Base-by-base conservation (phyloP, 2,113 vertebrate species). In the Macrotis lagotis region DNA sequence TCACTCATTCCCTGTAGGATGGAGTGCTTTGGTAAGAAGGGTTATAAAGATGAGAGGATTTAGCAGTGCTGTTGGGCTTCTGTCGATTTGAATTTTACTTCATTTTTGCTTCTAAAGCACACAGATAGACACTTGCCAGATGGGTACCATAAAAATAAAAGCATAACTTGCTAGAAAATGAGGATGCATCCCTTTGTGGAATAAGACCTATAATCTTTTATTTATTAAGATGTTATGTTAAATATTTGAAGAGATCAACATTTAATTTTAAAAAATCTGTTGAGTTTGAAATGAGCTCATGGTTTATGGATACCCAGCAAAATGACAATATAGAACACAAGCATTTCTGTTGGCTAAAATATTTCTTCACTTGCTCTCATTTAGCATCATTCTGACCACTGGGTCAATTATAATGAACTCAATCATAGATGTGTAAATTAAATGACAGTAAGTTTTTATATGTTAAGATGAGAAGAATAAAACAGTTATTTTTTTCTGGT, bases 241-340 rank as follows among this genome's bases (percentile, higher is more conserved):
- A 97, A 96, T 97, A 97, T 97, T 98, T 96, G 96, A 97, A 96
- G 96, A 97, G 96, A 95, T 97, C 96, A 94, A 96, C 96, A 96
- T 96, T 96, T 97, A 97, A 98, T 96, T 97, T 95, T 26, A n/a
- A 95, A 95, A 97, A 97, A 92, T 96, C 94, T 95, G 88, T 94
- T 90, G 92, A 94, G 90, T 94, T 92, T 92, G 95, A 94, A 95
- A 93, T 88, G 74, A 96, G 74, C 94, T 96, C 90, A 52, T 90
- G 92, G 97, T 48, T 95, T 88, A 44, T 48, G 59, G 37, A 66
- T 94, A 50, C 8, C 2, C 92, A 91, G n/a, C 37, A 50, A 96
- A 93, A 90, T 16, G 89, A 44, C 51, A 31, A n/a, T 48, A 14
- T 19, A 53, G 37, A 50, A 16, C 37, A 24, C 48, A 31, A 44